A percentile compares a stretch with the other conserved stretches of the same genome.
phyloP scores from a whole-genome alignment of 1,140 invertebrate genomes.

The Cotesia typhae region DNA sequence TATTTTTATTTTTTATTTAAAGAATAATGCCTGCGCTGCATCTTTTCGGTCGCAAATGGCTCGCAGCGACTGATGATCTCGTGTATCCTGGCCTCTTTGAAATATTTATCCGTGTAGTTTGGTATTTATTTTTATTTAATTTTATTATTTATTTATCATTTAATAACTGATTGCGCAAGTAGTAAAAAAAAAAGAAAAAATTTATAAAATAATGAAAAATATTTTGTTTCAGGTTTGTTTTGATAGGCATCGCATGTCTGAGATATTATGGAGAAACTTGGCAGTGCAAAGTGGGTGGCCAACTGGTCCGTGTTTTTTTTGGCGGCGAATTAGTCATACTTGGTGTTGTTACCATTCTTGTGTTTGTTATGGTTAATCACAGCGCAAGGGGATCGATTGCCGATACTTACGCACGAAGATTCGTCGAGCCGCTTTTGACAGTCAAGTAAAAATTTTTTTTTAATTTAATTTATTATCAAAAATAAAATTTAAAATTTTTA shows the following conservation, averaged over 20 bases:
- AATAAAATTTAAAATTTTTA: not conserved
- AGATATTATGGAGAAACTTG: constrained; percentile 73
- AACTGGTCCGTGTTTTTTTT: constrained; percentile 74
- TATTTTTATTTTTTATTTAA: constrained; percentile 27
- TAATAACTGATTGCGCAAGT: too few species aligned
- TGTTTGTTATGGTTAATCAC: constrained; percentile 74
- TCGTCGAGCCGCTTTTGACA: constrained; percentile 73
- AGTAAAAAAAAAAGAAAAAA: not conserved
- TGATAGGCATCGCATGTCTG: constrained; percentile 72
- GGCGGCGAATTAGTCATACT: constrained; percentile 73
- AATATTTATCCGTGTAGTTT: constrained; percentile 75
- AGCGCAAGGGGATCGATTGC: constrained; percentile 77
- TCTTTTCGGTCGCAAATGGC: constrained; percentile 81
- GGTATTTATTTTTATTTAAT: constrained; percentile 66
- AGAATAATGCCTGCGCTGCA: constrained; percentile 76
- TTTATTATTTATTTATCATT: constrained; percentile 4
- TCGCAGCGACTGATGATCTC: constrained; percentile 79
- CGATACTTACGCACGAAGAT: constrained; percentile 72
- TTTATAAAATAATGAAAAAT: constrained; percentile 13
- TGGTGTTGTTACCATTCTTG: constrained; percentile 68
- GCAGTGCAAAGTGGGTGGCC: constrained; percentile 71
- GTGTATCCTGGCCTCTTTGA: constrained; percentile 83
- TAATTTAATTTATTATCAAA: constrained; percentile 11
- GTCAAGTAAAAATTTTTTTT: constrained; percentile 69
- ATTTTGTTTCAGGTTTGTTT: constrained; percentile 67